Conservation (phyloP, 2,797 vertebrate species). For the Peromyscus eremicus region DNA sequence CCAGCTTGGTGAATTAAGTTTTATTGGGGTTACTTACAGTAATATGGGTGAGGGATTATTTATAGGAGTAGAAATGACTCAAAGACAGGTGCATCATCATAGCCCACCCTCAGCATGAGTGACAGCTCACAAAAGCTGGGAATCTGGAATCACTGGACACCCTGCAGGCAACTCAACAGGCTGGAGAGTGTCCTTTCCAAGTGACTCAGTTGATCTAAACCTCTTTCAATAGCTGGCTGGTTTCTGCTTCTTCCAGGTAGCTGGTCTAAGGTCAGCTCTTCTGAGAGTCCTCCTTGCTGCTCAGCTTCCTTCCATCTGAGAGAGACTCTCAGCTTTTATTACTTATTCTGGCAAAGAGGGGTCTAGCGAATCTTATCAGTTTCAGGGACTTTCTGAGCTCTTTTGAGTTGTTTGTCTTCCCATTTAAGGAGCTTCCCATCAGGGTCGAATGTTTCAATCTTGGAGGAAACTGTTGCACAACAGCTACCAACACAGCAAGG, state of each 20-base stretch:
- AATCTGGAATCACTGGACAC: background rate
- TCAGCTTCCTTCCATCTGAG: background rate
- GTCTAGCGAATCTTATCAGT: background rate
- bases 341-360: background rate
- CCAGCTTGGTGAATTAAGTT: background rate
- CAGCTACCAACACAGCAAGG: background rate
- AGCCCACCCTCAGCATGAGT: background rate
- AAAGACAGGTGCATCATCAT: background rate
- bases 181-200: background rate
- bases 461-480: background rate
- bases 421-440: background rate
- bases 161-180: background rate
- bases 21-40: background rate
- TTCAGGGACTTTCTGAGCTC: background rate
- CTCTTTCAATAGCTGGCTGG: background rate
- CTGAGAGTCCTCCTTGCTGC: background rate
- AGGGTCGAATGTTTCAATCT: background rate
- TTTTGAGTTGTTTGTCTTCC: background rate
- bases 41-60: too few species aligned
- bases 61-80: background rate
- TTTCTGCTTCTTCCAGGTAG: background rate
- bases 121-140: background rate
- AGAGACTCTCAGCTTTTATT: background rate
- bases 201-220: background rate
- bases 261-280: too few species aligned